These are phyloP conservation scores for Xiphophorus hellerii DNA, from an alignment of 2,113 vertebrate species.

Conservation along the genomic window DNA sequence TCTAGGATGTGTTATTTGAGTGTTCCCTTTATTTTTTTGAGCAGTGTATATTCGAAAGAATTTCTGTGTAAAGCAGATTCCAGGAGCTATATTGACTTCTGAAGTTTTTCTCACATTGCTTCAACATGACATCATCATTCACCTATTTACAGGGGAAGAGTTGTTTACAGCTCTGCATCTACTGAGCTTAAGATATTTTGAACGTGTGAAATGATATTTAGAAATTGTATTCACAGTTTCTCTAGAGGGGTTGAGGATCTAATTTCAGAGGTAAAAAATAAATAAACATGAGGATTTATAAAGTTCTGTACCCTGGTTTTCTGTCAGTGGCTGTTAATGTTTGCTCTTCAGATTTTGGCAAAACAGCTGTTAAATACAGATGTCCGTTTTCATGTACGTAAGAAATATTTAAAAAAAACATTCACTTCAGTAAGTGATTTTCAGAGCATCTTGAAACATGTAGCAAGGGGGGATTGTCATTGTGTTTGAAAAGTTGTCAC, in stretches of 20 bases:
- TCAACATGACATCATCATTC: slow-evolving; percentile 59
- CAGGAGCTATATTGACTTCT: slow-evolving; percentile 37
- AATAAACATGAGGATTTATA: not conserved
- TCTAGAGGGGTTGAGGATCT: not conserved
- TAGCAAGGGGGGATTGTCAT: too few relatives aligned
- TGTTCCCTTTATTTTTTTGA: too few relatives aligned
- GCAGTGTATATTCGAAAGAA: slow-evolving; percentile 4
- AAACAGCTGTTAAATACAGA: too few relatives aligned
- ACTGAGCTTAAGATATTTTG: slow-evolving; percentile 27
- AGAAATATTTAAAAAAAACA: too few relatives aligned
- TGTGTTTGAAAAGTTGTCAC: not conserved
- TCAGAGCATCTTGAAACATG: not conserved
- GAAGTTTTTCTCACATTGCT: slow-evolving; percentile 38
- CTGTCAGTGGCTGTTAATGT: not conserved
- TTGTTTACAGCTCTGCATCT: slow-evolving; percentile 49
- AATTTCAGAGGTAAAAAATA: not conserved
- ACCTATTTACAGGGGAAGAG: slow-evolving; percentile 35
- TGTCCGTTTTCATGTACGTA: too few relatives aligned
- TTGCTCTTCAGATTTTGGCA: not conserved
- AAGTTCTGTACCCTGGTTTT: not conserved
- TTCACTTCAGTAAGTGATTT: not conserved
- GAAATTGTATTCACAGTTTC: slow-evolving; percentile 2
- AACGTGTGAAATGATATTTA: slow-evolving; percentile 9
- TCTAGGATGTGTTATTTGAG: too few relatives aligned
- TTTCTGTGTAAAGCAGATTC: slow-evolving; percentile 31